Evolutionary conservation across 2,797 vertebrate genomes (phyloP).

Genomic region (Etheostoma perlongum): DNA sequence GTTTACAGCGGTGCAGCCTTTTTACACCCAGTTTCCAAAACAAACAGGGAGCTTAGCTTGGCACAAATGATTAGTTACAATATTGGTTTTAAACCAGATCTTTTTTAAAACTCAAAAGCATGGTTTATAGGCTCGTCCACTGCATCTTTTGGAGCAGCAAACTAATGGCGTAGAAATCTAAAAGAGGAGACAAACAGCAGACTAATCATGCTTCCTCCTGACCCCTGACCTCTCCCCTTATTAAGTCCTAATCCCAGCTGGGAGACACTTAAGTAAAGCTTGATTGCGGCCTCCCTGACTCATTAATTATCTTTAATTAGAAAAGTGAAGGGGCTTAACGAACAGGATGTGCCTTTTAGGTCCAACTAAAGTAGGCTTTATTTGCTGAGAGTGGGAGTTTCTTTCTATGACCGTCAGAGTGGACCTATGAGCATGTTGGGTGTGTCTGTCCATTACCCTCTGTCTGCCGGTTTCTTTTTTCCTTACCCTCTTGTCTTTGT

Average conservation of each 20-base stretch:
- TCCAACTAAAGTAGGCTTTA: conserved; percentile 26
- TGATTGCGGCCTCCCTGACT: conserved; percentile 57
- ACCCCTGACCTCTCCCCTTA: conserved; percentile 66
- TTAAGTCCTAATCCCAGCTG: conserved; percentile 74
- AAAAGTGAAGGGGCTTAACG: conserved; percentile 66
- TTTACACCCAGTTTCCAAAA: conserved; percentile 15
- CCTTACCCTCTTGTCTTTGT: conserved; percentile 7
- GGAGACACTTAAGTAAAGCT: conserved; percentile 59
- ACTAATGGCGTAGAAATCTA: neutral
- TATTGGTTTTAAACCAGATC: conserved; percentile 20
- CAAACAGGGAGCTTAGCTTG: neutral
- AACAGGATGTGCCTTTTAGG: conserved; percentile 55
- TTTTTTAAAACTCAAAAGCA: conserved; percentile 9
- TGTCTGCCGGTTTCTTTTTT: neutral
- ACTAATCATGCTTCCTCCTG: conserved; percentile 62
- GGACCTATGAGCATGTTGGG: conserved; percentile 1
- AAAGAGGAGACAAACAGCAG: conserved; percentile 39
- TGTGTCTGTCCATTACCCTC: conserved; percentile 1
- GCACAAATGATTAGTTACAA: conserved; percentile 12
- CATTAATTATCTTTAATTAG: conserved; percentile 77
- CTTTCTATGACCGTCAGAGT: conserved; percentile 13
- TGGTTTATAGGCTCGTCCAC: neutral
- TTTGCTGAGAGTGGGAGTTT: conserved; percentile 25
- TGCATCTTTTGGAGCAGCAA: conserved; percentile 19
- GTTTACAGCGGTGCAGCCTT: conserved; percentile 36